Evolutionary conservation across 2,888 invertebrate genomes (phyloP), one percentile per base, ranked within the genome.

Genomic region (Trypoxylon attenuatum): DNA sequence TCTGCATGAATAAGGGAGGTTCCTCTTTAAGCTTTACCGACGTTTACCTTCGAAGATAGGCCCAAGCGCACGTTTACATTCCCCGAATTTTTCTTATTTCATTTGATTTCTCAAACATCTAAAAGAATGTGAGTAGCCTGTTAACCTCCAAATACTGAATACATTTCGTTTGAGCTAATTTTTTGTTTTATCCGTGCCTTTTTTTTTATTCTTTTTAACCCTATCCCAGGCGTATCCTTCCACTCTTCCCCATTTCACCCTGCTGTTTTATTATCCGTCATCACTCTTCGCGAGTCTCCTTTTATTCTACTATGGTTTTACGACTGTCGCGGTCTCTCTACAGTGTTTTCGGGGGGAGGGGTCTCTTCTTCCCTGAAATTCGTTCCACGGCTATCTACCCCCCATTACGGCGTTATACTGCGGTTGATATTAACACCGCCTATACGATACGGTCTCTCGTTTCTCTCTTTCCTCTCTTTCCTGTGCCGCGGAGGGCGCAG

Each of bases 361-460:
- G 21, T 43, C 22, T 22, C 43, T 8, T 43, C 21, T 21, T 43
- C 21, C 21, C 21, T 21, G n/a, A 15, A 46, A 25, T 46, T 46
- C 45, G 25, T 46, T 46, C 45, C 13, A 25, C 45, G 45, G 18
- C 18, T 13, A 18, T 23, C 45, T 23, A 13, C 45, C 45, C n/a
- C 45, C 19, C 25, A 46, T 46, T 46, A 46, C 45, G 15, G 25
- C 45, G 45, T 46, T 13, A 25, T 46, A 23, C 25, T 25, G 45
- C 16, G 13, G 16, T 3, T 23, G 16, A 15, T 46, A 25, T 46
- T 46, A 47, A 33, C 33, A 27, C 27, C 46, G 10, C 2, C 46
- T 33, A 16, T 25, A 45, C 45, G 45, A 10, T 5, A 23, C 25
- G 23, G 13, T 13, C 21, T 45, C 10, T 15, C 25, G 21, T 27